phyloP scores from a whole-genome alignment of 53 echinoderm and acorn worm species.

The Apostichopus leukothele region DNA sequence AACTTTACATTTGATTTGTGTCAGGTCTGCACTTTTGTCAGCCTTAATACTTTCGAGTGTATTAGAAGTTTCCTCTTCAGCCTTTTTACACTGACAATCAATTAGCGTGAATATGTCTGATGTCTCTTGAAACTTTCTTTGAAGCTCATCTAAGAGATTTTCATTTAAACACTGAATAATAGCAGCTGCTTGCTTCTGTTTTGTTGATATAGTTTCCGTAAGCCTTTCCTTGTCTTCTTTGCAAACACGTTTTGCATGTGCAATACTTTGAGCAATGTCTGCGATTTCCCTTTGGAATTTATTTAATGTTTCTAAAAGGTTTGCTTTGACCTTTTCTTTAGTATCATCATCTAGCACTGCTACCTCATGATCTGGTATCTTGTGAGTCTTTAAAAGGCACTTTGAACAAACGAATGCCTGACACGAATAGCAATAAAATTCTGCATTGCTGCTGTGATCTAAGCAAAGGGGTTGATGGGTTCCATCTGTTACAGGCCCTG shows the following conservation, averaged over 20 bases:
- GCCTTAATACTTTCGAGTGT: background rate
- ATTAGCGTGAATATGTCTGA: background rate
- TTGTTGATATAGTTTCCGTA: background rate
- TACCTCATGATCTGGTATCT: slow-evolving; percentile 1
- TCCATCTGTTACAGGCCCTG: background rate
- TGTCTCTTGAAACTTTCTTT: background rate
- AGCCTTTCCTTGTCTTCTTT: background rate
- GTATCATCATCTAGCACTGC: background rate
- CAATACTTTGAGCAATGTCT: background rate
- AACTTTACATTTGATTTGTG: background rate
- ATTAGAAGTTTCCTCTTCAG: background rate
- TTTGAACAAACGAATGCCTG: background rate
- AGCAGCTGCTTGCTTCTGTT: background rate
- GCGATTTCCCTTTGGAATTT: background rate
- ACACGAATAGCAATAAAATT: slow-evolving; percentile 31
- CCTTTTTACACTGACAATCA: background rate
- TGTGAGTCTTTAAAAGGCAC: slow-evolving; percentile 20
- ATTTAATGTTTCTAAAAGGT: background rate
- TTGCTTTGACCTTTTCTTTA: background rate
- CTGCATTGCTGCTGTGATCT: background rate
- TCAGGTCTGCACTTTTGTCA: background rate
- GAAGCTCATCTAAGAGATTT: background rate
- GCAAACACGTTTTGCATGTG: background rate
- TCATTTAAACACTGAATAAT: background rate
- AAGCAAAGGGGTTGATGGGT: background rate